phyloP scores from a whole-genome alignment of 1,140 invertebrate genomes.

The Saccostrea cuccullata region DNA sequence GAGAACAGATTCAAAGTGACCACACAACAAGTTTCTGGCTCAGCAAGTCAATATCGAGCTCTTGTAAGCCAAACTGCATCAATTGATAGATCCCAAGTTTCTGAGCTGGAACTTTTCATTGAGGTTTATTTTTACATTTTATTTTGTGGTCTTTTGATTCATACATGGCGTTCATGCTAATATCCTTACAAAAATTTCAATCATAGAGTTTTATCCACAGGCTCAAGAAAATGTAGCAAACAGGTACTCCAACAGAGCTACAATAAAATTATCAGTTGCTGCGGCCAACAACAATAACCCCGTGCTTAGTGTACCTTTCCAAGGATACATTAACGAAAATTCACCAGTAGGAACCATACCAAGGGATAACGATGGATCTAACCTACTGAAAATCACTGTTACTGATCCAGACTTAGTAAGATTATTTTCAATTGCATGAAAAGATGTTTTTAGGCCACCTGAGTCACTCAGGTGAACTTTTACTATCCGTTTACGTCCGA shows the following conservation, averaged over 20 bases:
- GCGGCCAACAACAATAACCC: constrained; percentile 52
- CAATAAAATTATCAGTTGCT: constrained; percentile 51
- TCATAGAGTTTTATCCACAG: background rate
- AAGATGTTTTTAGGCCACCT: background rate
- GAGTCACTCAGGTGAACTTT: no score
- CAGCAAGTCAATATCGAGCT: constrained; percentile 48
- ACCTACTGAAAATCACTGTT: constrained; percentile 48
- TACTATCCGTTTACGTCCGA: no score
- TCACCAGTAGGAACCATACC: constrained; percentile 58
- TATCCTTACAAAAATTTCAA: background rate
- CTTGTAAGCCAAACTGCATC: constrained; percentile 45
- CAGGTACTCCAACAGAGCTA: constrained; percentile 43
- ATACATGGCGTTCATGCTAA: background rate
- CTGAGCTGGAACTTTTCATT: constrained; percentile 42
- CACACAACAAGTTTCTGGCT: constrained; percentile 15
- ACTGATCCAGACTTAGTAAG: constrained; percentile 65
- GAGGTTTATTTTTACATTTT: constrained; percentile 28
- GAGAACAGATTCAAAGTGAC: constrained; percentile 38
- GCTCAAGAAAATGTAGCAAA: background rate
- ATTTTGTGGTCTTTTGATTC: background rate
- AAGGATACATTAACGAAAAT: constrained; percentile 65
- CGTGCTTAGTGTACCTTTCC: constrained; percentile 50
- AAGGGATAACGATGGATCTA: constrained; percentile 43
- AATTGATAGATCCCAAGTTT: constrained; percentile 41
- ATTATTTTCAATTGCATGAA: background rate